phyloP scores from a whole-genome alignment of 2,797 vertebrate species.

The Steatocranus sp. region DNA sequence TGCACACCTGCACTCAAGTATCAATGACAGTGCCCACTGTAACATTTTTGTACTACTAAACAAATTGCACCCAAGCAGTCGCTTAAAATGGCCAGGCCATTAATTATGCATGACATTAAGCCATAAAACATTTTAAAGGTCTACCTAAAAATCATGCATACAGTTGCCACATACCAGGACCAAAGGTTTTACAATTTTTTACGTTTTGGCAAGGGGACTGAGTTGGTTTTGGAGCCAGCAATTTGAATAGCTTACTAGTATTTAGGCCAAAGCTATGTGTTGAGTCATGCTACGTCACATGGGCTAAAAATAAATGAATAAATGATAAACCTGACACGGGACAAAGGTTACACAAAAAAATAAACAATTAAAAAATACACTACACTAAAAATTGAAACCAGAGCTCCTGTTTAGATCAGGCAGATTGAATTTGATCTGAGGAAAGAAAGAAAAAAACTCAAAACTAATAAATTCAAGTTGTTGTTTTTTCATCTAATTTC shows the following conservation, averaged over 20 bases:
- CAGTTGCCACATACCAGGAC: neutral
- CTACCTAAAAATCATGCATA: neutral
- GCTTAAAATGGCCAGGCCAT: neutral
- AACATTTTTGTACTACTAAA: neutral
- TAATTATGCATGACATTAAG: neutral
- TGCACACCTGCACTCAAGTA: neutral
- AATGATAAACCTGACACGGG: neutral
- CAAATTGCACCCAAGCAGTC: neutral
- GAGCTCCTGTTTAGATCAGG: neutral
- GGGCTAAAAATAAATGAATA: neutral
- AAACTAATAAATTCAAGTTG: neutral
- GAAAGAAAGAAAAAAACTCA: neutral
- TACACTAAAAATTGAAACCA: neutral
- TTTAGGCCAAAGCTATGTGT: neutral
- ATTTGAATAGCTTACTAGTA: neutral
- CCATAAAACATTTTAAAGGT: neutral
- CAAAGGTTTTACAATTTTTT: neutral
- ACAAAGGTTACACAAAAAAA: neutral
- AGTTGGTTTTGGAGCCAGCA: neutral
- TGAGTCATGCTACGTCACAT: neutral
- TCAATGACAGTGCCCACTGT: neutral
- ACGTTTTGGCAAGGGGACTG: neutral
- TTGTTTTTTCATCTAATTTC: constrained; percentile 27
- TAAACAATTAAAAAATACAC: neutral
- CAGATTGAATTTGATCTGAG: neutral